phyloP scores from a whole-genome alignment of 2,888 invertebrate genomes.

The Drosophila mimetica region DNA sequence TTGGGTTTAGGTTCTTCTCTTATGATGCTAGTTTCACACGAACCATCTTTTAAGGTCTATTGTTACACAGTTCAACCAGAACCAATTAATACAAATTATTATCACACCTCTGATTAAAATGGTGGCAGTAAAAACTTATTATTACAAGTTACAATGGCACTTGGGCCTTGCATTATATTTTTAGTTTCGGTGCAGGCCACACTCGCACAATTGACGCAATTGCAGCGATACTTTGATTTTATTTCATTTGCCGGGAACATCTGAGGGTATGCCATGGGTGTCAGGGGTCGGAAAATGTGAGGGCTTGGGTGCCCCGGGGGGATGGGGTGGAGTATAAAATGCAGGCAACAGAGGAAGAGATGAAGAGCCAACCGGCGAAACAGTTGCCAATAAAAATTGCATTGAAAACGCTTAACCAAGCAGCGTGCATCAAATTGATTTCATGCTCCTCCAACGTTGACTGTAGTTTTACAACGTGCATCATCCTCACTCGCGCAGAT shows the following conservation, averaged over 20 bases:
- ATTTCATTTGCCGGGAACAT: constrained; percentile 71
- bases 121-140: background rate
- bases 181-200: constrained; percentile 23
- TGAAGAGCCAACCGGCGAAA: constrained; percentile 53
- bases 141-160: background rate
- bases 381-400: constrained; percentile 79
- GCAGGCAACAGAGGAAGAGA: constrained; percentile 28
- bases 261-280: constrained; percentile 24
- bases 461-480: constrained; percentile 53
- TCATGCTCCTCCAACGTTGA: constrained; percentile 52
- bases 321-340: constrained; percentile 37
- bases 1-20: too few relatives aligned
- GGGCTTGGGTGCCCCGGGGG: constrained; percentile 1
- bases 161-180: background rate
- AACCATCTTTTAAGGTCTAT: too few relatives aligned
- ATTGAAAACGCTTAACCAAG: constrained; percentile 79
- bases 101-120: background rate
- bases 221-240: constrained; percentile 78
- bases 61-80: too few relatives aligned
- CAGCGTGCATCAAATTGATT: constrained; percentile 79
- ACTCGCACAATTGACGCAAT: constrained; percentile 74
- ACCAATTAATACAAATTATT: background rate
- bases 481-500: constrained; percentile 35
- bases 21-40: too few relatives aligned
- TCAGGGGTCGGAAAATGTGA: constrained; percentile 2